Conservation (phyloP, 2,113 vertebrate genomes). For the Vireo altiloquus region DNA sequence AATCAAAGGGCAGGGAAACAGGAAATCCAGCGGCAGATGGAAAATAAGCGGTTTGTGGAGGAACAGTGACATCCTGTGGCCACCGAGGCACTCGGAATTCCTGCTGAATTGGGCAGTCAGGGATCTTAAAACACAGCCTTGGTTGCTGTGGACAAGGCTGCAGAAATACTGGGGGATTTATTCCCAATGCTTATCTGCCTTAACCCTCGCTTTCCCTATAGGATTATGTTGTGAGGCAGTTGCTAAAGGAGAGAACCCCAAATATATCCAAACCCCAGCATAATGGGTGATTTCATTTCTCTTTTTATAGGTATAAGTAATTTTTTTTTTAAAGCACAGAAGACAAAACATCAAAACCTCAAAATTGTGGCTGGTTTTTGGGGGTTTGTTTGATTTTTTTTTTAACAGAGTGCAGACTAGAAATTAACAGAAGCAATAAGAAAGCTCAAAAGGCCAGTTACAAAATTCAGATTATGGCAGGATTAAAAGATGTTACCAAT, state of each 20-base stretch:
- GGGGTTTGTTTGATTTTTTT: not conserved
- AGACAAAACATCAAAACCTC: not conserved
- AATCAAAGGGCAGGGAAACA: not conserved
- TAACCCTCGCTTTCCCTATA: too few relatives aligned
- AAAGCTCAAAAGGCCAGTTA: not conserved
- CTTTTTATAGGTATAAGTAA: not conserved
- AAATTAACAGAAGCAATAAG: not conserved
- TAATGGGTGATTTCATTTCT: not conserved
- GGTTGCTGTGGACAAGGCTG: not conserved
- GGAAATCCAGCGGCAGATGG: rapidly evolving
- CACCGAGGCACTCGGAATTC: rapidly evolving
- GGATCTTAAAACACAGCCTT: not conserved
- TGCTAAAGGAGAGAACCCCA: not conserved
- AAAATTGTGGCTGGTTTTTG: not conserved
- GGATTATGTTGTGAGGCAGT: not conserved
- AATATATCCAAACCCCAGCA: rapidly evolving
- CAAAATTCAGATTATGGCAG: not conserved
- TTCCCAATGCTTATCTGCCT: not conserved
- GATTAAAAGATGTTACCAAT: not conserved
- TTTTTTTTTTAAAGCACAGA: not conserved
- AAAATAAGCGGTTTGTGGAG: rapidly evolving
- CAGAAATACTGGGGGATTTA: not conserved
- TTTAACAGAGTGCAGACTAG: not conserved
- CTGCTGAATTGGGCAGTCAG: not conserved
- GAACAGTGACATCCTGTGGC: slow-evolving; percentile 36